Percentiles rank a stretch among this genome's conserved stretches.
Evolutionary conservation across 2,888 invertebrate genomes (phyloP).

Genomic region (Athalia cordata): DNA sequence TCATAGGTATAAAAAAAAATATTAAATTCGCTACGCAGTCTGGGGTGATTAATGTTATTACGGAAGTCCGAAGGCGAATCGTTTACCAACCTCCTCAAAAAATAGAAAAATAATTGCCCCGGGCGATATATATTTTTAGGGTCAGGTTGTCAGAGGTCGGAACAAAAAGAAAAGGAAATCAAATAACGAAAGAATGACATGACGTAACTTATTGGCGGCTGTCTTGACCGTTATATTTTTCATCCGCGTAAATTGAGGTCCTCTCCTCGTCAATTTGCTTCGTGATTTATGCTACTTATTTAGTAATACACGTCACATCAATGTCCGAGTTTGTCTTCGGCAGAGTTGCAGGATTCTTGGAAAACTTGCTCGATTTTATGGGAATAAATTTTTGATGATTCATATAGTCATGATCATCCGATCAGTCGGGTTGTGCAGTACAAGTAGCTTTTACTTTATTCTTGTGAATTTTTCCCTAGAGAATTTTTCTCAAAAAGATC

Average conservation of each 20-base stretch:
- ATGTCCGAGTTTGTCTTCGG: not conserved
- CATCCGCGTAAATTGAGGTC: not conserved
- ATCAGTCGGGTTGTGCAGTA: no score
- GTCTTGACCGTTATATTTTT: constrained; percentile 1
- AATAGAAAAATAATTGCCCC: constrained; percentile 10
- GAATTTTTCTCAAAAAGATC: no score
- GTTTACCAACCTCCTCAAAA: not conserved
- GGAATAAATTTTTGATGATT: no score
- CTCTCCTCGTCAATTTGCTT: not conserved
- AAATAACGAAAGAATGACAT: not conserved
- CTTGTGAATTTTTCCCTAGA: no score
- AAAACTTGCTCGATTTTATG: no score
- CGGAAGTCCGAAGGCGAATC: not conserved
- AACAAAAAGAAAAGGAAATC: not conserved
- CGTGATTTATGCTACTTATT: constrained; percentile 2
- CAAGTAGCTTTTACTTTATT: no score
- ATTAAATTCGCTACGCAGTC: not conserved
- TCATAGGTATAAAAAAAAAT: no score
- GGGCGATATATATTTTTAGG: not conserved
- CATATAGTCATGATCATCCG: no score
- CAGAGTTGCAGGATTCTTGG: no score
- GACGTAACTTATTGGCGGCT: constrained; percentile 25
- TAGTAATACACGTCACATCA: not conserved
- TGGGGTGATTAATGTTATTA: not conserved
- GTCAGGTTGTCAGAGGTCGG: not conserved